Base-by-base conservation (phyloP, 2,797 vertebrate genomes). In the Triplophysa bombifrons region DNA sequence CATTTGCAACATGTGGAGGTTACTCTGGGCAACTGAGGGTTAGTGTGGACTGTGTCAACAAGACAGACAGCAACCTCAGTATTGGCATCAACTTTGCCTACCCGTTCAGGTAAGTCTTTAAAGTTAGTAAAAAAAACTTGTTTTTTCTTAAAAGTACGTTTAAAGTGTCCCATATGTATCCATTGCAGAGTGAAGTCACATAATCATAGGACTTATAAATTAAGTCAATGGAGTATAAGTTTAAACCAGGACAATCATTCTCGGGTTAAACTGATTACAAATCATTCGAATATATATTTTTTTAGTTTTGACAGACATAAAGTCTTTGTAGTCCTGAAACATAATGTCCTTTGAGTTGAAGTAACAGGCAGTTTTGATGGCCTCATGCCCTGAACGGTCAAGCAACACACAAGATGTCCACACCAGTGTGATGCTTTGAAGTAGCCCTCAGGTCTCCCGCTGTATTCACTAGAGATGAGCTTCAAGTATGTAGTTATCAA, bases 1-100 rank as follows among this genome's bases (percentile, higher is more conserved):
- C 98, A 53, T 99, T 99, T 92, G 96, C 97, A 88, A 98, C 98
- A 96, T 99, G 98, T 85, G 97, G 98, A 74, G 97, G 98, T 85
- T 99, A 98, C 92, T 95, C 96, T 9, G 98, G 98, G 85, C 95
- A 94, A 91, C 95, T 99, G 90, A 92, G 94, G 89, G 93, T 99
- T 86, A 97, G 97, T 81, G 97, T 99, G 91, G 96, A 98, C 93
- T 99, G 98, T 77, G 91, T 94, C 91, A 97, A 99, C 94, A 98
- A 95, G 92, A 94, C 96, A 10, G 95, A 95, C 91, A 99, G 97
- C 93, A 95, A 98, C 93, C 95, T 97, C 89, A 97, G 93, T 93
- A 95, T 99, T 66, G 94, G 93, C 89, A 93, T 99, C 41, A 93
- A 93, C 71, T 97, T 99, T 81, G 93, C 93, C 83, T 99, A 99